Conservation (phyloP, 1,140 invertebrate species). For the Euwallacea fornicatus region DNA sequence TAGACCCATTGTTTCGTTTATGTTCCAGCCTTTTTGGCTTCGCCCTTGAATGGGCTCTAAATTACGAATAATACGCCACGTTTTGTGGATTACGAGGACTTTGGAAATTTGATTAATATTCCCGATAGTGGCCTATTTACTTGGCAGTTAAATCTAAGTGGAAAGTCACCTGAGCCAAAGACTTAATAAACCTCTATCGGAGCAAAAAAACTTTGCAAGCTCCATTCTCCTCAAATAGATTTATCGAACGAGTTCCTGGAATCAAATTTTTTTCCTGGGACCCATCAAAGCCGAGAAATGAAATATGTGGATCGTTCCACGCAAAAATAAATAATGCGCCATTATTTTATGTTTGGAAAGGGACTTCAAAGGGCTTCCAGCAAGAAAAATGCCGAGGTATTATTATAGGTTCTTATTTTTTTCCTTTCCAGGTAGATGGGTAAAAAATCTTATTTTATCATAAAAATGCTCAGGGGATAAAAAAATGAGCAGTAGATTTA, state of each 20-base stretch:
- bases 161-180: background rate
- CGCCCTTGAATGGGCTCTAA: too few relatives aligned
- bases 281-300: slow-evolving; percentile 10
- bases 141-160: background rate
- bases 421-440: background rate
- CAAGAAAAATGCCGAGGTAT: background rate
- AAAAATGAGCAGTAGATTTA: too few relatives aligned
- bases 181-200: background rate
- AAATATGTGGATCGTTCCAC: slow-evolving; percentile 10
- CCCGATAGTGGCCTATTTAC: background rate
- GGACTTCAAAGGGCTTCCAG: slow-evolving; percentile 11
- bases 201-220: too few relatives aligned
- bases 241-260: slow-evolving; percentile 6
- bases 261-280: slow-evolving; percentile 3
- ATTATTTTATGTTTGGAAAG: slow-evolving; percentile 15
- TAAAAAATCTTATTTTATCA: background rate
- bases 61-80: background rate
- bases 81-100: background rate
- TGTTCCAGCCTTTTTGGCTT: too few relatives aligned
- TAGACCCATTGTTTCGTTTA: background rate
- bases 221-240: background rate
- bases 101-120: background rate
- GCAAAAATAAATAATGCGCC: slow-evolving; percentile 14
- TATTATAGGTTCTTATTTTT: background rate
- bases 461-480: too few relatives aligned